Base-by-base conservation (phyloP, 2,888 invertebrate genomes). In the Epirrita christyi region DNA sequence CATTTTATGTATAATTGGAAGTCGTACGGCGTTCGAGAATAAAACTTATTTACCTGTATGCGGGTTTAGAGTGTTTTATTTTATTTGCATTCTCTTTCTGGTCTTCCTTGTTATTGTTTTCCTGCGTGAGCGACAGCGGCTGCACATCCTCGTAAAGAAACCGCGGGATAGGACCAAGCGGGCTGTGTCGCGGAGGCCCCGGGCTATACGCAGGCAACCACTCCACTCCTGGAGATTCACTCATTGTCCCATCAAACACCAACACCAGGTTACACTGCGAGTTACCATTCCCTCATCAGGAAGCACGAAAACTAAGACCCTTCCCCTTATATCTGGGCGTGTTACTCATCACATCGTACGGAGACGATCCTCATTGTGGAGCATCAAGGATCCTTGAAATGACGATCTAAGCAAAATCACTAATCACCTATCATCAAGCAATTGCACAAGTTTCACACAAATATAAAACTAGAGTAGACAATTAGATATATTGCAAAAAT, bases 21-120 rank as follows among this genome's bases (percentile, higher is more conserved):
- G 64, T 55, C 34, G 54, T 42, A 46, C 47, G 61, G 51, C 32
- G 50, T 59, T 55, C 52, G 44, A 70, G 70, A 72, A 72, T 78
- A 76, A 80, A 78, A 75, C 59, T 54, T 58, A 45, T 56, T 70
- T 88, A 93, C 93, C 93, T 93, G 83, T 93, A 93, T 6, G 93
- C 93, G 63, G 93, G 93, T 74, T 93, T 93, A 4, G 93, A 92
- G 71, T 93, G 93, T 75, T 93, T 92, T 66, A 88, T 89, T 81
- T 88, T 89, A 70, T 88, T 91, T 50, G 84, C 74, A 64, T 86
- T 88, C 72, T 90, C 89, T 68, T 89, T 88, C 66, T 83, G 86
- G 51, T 88, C 90, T 67, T 89, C 88, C 78, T 89, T 90, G 76
- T 90, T 91, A 71, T 92, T 92, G 70, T 92, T 92, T 72, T 91